Evolutionary conservation across 53 echinoderm and acorn worm species (phyloP).

Genomic region (Mesocentrotus franciscanus): DNA sequence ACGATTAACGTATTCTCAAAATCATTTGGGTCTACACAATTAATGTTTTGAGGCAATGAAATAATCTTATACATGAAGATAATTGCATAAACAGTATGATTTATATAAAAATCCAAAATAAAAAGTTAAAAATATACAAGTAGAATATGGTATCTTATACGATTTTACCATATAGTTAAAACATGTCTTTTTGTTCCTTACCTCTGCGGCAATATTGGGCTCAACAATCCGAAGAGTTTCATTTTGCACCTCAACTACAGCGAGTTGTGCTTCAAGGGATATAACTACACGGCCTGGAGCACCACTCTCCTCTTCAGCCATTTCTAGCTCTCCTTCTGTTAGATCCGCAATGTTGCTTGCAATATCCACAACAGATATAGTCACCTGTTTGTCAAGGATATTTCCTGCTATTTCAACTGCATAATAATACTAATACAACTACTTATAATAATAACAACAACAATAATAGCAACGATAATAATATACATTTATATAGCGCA

Average conservation of each 20-base stretch:
- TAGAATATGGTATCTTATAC: no score
- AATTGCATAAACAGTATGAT: no score
- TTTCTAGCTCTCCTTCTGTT: neutral
- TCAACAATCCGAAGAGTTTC: conserved; percentile 6
- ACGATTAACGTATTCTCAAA: no score
- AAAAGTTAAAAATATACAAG: no score
- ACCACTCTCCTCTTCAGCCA: conserved; percentile 2
- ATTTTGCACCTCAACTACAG: neutral
- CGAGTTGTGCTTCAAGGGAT: neutral
- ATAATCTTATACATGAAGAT: no score
- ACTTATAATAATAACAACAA: neutral
- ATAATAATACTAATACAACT: no score
- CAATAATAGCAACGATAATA: neutral
- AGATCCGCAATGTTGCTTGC: neutral
- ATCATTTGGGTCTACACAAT: no score
- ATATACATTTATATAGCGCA: neutral
- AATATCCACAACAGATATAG: conserved; percentile 1
- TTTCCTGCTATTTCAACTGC: neutral
- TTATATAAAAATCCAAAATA: no score
- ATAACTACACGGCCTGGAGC: neutral
- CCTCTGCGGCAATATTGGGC: conserved; percentile 42
- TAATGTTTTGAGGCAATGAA: no score
- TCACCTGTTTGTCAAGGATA: neutral
- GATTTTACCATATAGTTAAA: neutral
- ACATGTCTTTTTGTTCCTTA: neutral